Conservation (phyloP, 2,888 invertebrate genomes). For the Phengaris alcon region DNA sequence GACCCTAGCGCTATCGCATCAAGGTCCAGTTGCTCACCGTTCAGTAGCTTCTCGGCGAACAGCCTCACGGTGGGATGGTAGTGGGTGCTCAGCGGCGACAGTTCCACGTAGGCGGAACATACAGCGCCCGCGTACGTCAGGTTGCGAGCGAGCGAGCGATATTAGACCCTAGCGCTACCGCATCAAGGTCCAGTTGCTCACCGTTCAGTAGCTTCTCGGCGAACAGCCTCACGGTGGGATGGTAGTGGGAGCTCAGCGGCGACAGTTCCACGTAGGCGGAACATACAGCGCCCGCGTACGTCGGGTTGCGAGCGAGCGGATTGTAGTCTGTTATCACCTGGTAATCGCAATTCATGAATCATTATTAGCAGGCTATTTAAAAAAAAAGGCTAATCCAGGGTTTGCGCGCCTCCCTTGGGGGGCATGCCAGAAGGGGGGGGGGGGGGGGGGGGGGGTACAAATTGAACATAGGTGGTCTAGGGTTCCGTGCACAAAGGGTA, state of each 20-base stretch:
- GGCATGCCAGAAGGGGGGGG: too few species aligned
- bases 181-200: conserved; percentile 47
- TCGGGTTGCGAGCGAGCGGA: conserved; percentile 88
- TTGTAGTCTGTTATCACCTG: conserved; percentile 79
- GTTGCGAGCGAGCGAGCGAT: neutral
- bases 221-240: conserved; percentile 95
- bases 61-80: conserved; percentile 95
- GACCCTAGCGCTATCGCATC: neutral
- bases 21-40: conserved; percentile 70
- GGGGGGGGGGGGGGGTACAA: too few species aligned
- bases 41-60: conserved; percentile 89
- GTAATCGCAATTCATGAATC: neutral
- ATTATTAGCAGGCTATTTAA: conserved; percentile 37
- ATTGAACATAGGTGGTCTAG: too few species aligned
- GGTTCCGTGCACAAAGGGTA: too few species aligned
- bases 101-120: conserved; percentile 83
- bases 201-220: conserved; percentile 87
- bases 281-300: conserved; percentile 87
- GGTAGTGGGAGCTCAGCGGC: conserved; percentile 86
- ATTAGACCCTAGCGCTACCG: neutral
- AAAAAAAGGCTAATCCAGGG: too few species aligned
- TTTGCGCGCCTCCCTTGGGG: conserved; percentile 38
- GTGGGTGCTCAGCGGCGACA: conserved; percentile 85
- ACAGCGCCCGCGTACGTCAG: too few species aligned
- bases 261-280: conserved; percentile 87